A percentile compares a stretch with the other conserved stretches of the same genome.
phyloP scores from a whole-genome alignment of 2,888 invertebrate genomes.

The Piscicola geometra region DNA sequence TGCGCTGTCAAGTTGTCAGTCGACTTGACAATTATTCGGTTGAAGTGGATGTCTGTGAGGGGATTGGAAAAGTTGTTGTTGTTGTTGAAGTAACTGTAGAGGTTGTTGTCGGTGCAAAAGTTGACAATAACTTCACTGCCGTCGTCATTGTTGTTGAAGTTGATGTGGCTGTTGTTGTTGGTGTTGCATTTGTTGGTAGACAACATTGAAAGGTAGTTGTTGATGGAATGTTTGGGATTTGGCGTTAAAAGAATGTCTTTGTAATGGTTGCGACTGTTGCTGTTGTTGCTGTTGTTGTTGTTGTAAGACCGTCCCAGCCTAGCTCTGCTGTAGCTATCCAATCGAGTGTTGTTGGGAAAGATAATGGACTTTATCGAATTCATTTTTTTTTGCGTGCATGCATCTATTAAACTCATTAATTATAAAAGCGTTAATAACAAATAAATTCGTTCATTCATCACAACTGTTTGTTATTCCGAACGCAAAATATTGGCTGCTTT shows the following conservation, averaged over 20 bases:
- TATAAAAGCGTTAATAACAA: no score
- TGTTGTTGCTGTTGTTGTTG: conserved; percentile 2
- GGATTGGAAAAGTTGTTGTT: not conserved
- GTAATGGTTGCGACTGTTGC: not conserved
- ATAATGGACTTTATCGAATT: no score
- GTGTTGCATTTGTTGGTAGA: not conserved
- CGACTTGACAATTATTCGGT: conserved; percentile 1
- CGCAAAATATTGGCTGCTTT: no score
- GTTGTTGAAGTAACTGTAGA: conserved; percentile 5
- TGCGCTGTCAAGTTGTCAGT: conserved; percentile 7
- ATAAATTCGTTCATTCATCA: no score
- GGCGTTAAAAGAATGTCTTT: not conserved
- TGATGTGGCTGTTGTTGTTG: conserved; percentile 15
- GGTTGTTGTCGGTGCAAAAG: not conserved
- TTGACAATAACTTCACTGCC: not conserved
- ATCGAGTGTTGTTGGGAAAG: no score
- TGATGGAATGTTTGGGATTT: not conserved
- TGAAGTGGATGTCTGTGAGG: not conserved
- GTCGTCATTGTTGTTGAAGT: conserved; percentile 13
- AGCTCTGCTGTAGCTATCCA: no score
- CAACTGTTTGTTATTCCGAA: no score
- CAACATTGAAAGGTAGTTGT: not conserved
- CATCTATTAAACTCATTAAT: no score
- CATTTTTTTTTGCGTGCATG: no score
- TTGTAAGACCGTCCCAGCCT: no score